Evolutionary conservation across 1,140 invertebrate species (phyloP).

Genomic region (Drosophila baimaii): DNA sequence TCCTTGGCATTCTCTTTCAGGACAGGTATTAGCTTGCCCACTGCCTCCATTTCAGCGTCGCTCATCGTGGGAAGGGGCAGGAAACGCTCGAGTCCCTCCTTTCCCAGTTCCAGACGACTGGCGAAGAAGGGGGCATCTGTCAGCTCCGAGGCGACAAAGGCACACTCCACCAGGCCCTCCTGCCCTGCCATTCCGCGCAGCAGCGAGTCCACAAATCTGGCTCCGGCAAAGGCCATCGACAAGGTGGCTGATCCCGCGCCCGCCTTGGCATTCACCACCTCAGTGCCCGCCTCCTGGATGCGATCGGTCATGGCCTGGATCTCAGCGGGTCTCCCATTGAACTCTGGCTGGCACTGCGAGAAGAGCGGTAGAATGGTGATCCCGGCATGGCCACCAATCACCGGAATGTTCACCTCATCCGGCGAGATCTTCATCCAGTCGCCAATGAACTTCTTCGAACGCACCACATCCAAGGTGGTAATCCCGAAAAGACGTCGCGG

Average conservation of each 20-base stretch:
- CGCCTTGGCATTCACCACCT: constrained; percentile 99
- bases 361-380: constrained; percentile 98
- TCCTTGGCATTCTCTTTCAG: constrained; percentile 96
- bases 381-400: constrained; percentile 98
- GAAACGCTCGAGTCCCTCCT: constrained; percentile 96
- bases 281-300: constrained; percentile 98
- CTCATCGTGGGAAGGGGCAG: constrained; percentile 95
- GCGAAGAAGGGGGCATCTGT: constrained; percentile 96
- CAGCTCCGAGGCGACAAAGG: constrained; percentile 94
- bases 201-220: constrained; percentile 93
- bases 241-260: constrained; percentile 99
- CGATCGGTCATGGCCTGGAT: constrained; percentile 91
- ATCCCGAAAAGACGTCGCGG: constrained; percentile 96
- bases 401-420: constrained; percentile 92
- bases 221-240: constrained; percentile 99
- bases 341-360: constrained; percentile 94
- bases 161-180: constrained; percentile 94
- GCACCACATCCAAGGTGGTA: constrained; percentile 97
- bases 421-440: constrained; percentile 91
- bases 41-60: constrained; percentile 91
- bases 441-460: constrained; percentile 96
- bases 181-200: constrained; percentile 93
- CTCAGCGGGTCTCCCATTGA: constrained; percentile 88
- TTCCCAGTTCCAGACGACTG: constrained; percentile 94
- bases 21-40: constrained; percentile 95